A percentile compares a stretch with the other conserved stretches of the same genome.
Conservation (phyloP, 2,888 invertebrate genomes). For the Pterostichus madidus region DNA sequence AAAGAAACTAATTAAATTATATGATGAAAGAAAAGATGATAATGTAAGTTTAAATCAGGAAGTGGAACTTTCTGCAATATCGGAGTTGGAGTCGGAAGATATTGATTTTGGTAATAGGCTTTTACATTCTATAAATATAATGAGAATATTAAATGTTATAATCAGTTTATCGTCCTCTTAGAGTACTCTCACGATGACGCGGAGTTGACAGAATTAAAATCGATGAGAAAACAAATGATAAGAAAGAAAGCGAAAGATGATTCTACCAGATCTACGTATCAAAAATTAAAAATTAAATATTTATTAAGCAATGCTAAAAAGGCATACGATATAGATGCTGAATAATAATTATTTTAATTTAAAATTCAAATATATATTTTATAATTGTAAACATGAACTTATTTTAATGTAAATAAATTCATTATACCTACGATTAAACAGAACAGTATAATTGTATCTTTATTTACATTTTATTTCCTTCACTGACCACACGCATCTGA, state of each 20-base stretch:
- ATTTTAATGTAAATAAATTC: constrained; percentile 38
- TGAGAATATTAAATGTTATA: neutral
- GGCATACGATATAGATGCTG: neutral
- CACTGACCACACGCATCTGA: neutral
- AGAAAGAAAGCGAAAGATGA: constrained; percentile 13
- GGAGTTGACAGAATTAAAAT: constrained; percentile 10
- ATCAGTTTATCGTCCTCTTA: constrained; percentile 1
- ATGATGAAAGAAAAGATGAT: constrained; percentile 12
- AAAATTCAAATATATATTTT: too few species aligned
- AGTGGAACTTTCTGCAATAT: neutral
- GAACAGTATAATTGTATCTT: too few species aligned
- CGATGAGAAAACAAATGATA: constrained; percentile 12
- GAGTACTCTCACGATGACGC: constrained; percentile 22
- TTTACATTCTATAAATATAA: constrained; percentile 17
- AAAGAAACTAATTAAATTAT: neutral
- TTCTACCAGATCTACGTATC: constrained; percentile 25
- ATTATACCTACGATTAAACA: neutral
- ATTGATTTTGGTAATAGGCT: constrained; percentile 16
- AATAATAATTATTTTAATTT: neutral
- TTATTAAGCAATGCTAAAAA: constrained; percentile 42
- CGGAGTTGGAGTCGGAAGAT: constrained; percentile 2
- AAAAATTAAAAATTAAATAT: constrained; percentile 48
- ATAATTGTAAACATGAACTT: constrained; percentile 25
- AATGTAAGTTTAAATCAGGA: neutral
- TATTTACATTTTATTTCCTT: constrained; percentile 17